Percentiles rank a stretch among this genome's conserved stretches.
Evolutionary conservation across 1,140 invertebrate species (phyloP).

Genomic region (Harlomillsia oculata): DNA sequence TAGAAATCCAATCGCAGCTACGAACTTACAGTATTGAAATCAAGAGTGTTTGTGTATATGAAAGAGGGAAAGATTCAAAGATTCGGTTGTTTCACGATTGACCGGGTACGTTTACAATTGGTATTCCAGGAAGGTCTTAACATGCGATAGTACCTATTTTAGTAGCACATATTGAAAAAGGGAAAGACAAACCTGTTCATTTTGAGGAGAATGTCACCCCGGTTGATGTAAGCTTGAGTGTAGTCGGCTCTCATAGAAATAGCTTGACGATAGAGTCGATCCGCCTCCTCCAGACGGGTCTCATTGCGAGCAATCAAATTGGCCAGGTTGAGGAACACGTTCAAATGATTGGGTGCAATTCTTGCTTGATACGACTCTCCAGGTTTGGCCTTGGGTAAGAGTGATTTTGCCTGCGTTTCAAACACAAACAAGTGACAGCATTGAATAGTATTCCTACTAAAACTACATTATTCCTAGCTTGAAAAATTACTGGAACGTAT

Average conservation of each 20-base stretch:
- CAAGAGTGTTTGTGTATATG: too few relatives aligned
- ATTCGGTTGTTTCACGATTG: too few relatives aligned
- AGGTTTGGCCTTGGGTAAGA: slow-evolving; percentile 80
- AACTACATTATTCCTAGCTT: too few relatives aligned
- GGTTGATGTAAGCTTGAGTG: slow-evolving; percentile 92
- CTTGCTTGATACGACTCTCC: slow-evolving; percentile 89
- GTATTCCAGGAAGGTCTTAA: background rate
- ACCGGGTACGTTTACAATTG: too few relatives aligned
- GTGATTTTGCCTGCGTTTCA: slow-evolving; percentile 73
- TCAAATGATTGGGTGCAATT: slow-evolving; percentile 90
- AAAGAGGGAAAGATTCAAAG: too few relatives aligned
- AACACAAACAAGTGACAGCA: too few relatives aligned
- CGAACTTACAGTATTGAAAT: too few relatives aligned
- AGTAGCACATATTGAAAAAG: too few relatives aligned
- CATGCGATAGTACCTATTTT: background rate
- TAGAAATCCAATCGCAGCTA: too few relatives aligned
- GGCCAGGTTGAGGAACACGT: slow-evolving; percentile 90
- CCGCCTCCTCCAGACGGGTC: slow-evolving; percentile 82
- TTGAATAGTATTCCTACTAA: too few relatives aligned
- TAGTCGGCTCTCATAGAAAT: slow-evolving; percentile 96
- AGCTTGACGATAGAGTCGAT: slow-evolving; percentile 82
- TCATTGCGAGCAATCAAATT: slow-evolving; percentile 90
- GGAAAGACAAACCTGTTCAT: slow-evolving; percentile 54
- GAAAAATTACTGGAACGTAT: background rate
- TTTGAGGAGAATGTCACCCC: slow-evolving; percentile 91